These are phyloP conservation scores for Pecten maximus DNA, from an alignment of 2,888 invertebrate genomes.

Conservation along the genomic window DNA sequence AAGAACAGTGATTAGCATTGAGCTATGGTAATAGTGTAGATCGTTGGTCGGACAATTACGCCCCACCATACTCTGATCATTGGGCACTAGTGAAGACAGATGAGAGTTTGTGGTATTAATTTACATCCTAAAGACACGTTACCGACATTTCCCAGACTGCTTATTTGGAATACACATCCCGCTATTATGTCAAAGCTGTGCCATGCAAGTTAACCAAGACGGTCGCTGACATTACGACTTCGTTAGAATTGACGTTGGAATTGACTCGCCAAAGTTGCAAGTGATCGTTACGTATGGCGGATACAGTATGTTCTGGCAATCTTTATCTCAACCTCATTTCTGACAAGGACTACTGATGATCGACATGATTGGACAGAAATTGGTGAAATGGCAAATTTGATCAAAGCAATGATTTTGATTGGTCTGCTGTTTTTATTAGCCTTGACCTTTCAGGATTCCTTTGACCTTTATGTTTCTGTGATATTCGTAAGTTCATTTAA, in stretches of 20 bases:
- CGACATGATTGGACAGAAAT: background rate
- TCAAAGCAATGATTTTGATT: background rate
- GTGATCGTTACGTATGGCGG: slow-evolving; percentile 2
- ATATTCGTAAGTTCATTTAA: too few species aligned
- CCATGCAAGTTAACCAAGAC: slow-evolving; percentile 29
- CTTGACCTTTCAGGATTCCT: background rate
- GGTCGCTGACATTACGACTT: background rate
- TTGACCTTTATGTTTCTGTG: background rate
- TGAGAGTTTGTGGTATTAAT: background rate
- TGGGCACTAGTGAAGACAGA: slow-evolving; percentile 8
- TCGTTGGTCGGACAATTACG: slow-evolving; percentile 16
- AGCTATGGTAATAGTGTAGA: slow-evolving; percentile 4
- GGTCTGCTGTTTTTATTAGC: background rate
- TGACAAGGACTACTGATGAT: background rate
- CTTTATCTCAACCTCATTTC: background rate
- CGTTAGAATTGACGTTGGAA: slow-evolving; percentile 20
- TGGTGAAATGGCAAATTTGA: slow-evolving; percentile 10
- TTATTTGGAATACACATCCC: slow-evolving; percentile 33
- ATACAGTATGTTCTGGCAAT: background rate
- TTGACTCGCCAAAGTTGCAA: slow-evolving; percentile 9
- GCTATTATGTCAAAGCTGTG: slow-evolving; percentile 11
- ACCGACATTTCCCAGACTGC: slow-evolving; percentile 30
- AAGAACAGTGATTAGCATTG: slow-evolving; percentile 22
- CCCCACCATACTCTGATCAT: slow-evolving; percentile 4
- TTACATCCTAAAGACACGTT: slow-evolving; percentile 33